Evolutionary conservation across 2,113 vertebrate genomes (phyloP).

Genomic region (Carassius gibelio): DNA sequence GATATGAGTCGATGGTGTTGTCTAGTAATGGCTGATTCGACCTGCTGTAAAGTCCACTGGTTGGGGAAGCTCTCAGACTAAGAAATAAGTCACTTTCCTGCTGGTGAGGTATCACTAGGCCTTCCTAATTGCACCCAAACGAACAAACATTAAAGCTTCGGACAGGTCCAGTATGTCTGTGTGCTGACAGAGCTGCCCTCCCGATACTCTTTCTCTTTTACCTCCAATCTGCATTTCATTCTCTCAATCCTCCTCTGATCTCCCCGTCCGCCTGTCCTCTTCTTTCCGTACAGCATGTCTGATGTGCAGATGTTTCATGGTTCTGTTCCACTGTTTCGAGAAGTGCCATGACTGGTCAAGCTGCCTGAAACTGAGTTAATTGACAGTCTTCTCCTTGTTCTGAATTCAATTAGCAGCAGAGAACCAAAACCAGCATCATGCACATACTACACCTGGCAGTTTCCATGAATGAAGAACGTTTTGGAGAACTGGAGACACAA

Average conservation of each 20-base stretch:
- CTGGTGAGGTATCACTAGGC: neutral
- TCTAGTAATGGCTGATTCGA: neutral
- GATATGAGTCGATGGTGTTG: constrained; percentile 8
- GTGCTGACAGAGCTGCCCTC: neutral
- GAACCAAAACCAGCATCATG: constrained; percentile 13
- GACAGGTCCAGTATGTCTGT: neutral
- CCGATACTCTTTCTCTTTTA: neutral
- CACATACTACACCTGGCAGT: constrained; percentile 11
- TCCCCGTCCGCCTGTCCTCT: neutral
- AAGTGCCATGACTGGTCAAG: constrained; percentile 30
- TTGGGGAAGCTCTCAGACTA: neutral
- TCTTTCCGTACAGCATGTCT: neutral
- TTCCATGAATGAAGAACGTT: neutral
- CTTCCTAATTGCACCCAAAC: constrained; percentile 32
- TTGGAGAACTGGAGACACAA: neutral
- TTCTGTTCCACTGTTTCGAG: constrained; percentile 24
- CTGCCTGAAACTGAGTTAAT: constrained; percentile 51
- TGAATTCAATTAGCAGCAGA: constrained; percentile 39
- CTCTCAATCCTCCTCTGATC: neutral
- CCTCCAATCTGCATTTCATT: neutral
- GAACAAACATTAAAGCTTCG: constrained; percentile 16
- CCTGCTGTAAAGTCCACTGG: neutral
- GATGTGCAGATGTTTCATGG: constrained; percentile 44
- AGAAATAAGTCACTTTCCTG: constrained; percentile 7
- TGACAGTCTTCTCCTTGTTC: constrained; percentile 43